Evolutionary conservation across 2,888 invertebrate genomes (phyloP), one percentile per base, ranked within the genome.

Genomic region (Liposcelis brunnea): DNA sequence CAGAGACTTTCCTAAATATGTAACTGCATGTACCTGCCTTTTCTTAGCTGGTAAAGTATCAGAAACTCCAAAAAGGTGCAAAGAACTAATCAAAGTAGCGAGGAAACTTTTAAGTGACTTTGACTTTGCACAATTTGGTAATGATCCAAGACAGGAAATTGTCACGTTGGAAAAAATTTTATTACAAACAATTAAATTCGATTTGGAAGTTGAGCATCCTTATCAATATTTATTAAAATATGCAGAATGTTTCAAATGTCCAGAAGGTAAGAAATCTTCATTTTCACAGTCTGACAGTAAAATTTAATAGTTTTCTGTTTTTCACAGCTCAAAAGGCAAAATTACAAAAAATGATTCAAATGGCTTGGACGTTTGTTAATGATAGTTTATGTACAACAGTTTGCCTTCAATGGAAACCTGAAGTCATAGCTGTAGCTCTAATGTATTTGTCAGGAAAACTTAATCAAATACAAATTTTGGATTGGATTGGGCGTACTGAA

Each of bases 321-420:
- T 34, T 56, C 57, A 3, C 52, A 71, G 76, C 90, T 26, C 93
- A 95, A 58, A 89, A 90, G 61, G 73, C 74, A n/a, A 91, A 91
- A 62, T 66, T 93, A 43, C 85, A 93, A 57, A 91, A 90, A 64
- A 87, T 97, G 83, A 91, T 97, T 1, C 95, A 97, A 66, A 95
- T 94, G 91, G 94, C 95, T 1, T 98, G 97, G 97, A 97, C 95
- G 4, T 99, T 98, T 64, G 90, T 97, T 0, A 99, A 99, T 64
- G 98, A 99, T 65, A 87, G 86, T 66, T 71, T 95, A 52, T 94
- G 93, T 60, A 98, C 98, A 2, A 95, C 93, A 1, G 70, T 99
- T 38, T 89, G 89, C 52, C 71, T 99, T 42, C 94, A 95, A 65
- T 98, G 95, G 94, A 97, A 99, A 62, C 95, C 98, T 0, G 97